A percentile compares a stretch with the other conserved stretches of the same genome.
Conservation (phyloP, 2,888 invertebrate genomes). For the Meteorus colon region DNA sequence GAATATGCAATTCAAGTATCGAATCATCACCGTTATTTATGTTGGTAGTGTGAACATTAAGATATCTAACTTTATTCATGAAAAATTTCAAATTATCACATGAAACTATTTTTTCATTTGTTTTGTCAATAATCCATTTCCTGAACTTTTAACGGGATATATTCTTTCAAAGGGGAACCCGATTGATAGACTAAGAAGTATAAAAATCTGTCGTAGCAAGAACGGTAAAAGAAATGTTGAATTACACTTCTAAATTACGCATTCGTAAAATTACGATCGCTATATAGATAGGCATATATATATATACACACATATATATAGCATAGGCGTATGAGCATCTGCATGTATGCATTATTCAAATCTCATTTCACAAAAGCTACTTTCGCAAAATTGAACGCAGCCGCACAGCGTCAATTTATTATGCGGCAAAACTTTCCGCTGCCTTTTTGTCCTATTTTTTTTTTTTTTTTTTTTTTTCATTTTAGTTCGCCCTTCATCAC, state of each 20-base stretch:
- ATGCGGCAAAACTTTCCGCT: constrained; percentile 10
- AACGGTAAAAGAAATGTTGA: background rate
- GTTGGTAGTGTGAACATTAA: too few relatives aligned
- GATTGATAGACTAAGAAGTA: constrained; percentile 30
- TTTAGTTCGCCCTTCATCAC: background rate
- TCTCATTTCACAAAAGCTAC: constrained; percentile 55
- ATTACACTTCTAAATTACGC: constrained; percentile 28
- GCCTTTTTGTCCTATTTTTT: constrained; percentile 11
- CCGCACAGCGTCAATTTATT: constrained; percentile 42
- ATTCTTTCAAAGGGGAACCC: background rate
- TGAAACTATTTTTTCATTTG: too few relatives aligned
- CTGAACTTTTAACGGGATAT: background rate
- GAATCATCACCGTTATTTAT: too few relatives aligned
- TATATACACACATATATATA: background rate
- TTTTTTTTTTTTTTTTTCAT: background rate
- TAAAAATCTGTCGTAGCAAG: background rate
- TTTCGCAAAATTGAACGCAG: constrained; percentile 53
- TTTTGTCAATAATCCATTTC: background rate
- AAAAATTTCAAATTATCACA: too few relatives aligned
- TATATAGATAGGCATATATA: constrained; percentile 19
- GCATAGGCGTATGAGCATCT: constrained; percentile 51
- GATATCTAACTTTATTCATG: too few relatives aligned
- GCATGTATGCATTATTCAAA: constrained; percentile 57
- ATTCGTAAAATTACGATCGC: constrained; percentile 53
- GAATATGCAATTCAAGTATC: background rate